A percentile compares a stretch with the other conserved stretches of the same genome.
phyloP scores from a whole-genome alignment of 2,797 vertebrate species.

The Cryptoprocta ferox region DNA sequence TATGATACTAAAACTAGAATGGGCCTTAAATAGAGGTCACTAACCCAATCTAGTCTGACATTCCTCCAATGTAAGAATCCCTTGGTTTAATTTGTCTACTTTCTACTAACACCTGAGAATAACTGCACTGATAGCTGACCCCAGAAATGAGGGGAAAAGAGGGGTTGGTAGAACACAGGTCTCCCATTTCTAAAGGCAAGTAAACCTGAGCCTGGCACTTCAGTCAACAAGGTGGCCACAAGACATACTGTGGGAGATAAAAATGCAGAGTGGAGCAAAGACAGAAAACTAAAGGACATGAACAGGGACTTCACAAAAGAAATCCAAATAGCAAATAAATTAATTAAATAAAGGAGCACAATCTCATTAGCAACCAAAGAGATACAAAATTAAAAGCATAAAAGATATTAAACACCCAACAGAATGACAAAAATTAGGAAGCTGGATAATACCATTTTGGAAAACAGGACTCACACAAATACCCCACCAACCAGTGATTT shows the following conservation, averaged over 20 bases:
- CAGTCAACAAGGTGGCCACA: neutral
- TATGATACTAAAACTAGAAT: neutral
- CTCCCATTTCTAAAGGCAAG: conserved; percentile 25
- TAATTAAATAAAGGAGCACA: neutral
- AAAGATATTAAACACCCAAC: neutral
- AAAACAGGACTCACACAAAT: neutral
- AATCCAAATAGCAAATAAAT: neutral
- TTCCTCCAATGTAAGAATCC: neutral
- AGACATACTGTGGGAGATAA: neutral
- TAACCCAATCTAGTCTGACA: neutral
- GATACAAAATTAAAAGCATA: neutral
- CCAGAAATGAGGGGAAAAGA: neutral
- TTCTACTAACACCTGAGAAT: neutral
- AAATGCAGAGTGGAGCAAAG: neutral
- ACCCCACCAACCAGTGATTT: neutral
- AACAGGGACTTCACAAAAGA: neutral
- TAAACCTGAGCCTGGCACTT: neutral
- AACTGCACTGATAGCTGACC: neutral
- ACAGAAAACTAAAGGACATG: neutral
- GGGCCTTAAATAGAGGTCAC: neutral
- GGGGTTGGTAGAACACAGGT: conserved; percentile 3
- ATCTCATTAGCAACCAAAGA: neutral
- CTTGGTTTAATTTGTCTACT: neutral
- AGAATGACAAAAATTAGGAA: conserved; percentile 21
- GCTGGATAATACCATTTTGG: neutral